Evolutionary conservation across 2,888 invertebrate genomes (phyloP), one percentile per base, ranked within the genome.

Genomic region (Andrena bicolor): DNA sequence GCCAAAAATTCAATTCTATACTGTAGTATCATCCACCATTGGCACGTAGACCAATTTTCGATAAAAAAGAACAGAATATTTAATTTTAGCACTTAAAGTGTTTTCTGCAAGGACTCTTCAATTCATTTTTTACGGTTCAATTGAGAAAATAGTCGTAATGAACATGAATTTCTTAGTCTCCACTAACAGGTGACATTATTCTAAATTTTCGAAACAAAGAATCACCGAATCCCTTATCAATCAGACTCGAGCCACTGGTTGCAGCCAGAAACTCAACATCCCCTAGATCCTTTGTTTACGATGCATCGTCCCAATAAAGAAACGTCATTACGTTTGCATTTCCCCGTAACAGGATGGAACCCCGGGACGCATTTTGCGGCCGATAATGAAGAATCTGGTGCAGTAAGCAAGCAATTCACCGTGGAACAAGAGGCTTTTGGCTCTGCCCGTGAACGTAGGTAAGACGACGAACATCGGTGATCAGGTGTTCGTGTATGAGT

Each of bases 401-500:
- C 41, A 65, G 49, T 5, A 51, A 3, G 13, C 58, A 23, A 26
- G 53, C 16, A 30, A 71, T 66, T 28, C 23, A 30, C 5, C 20
- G 20, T 6, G 20, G 56, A 32, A 68, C 26, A 58, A 70, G 56
- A 71, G 49, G 66, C 32, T 74, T 71, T 23, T 49, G 20, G 53
- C n/a, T 48, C 30, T 20, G 41, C 28, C n/a, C 20, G 53, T n/a
- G 30, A 69, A 8, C 64, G 48, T 72, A 65, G 64, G 80, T 65
- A 79, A 73, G 60, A 60, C 30, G 68, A 23, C 16, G 48, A 65
- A 35, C 63, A 82, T 53, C 26, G 51, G 35, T 51, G 76, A 71
- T 76, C 79, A 84, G 83, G 80, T 83, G 77, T 66, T 64, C 61
- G 73, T 71, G 61, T 75, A 61, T 61, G 35, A 64, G 71, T 53